Base-by-base conservation (phyloP, 2,888 invertebrate species). In the Cephus runcator region DNA sequence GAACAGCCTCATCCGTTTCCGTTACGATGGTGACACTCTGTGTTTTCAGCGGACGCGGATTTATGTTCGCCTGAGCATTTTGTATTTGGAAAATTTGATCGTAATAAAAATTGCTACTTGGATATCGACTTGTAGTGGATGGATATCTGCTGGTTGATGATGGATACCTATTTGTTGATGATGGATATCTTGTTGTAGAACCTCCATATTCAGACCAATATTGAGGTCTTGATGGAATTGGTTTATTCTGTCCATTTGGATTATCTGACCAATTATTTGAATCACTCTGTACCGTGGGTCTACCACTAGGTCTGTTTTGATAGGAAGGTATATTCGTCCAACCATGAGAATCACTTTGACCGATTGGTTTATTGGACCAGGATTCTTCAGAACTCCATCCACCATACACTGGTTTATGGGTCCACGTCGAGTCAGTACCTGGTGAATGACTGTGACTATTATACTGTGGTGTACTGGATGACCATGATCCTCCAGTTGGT, bases 1-100 rank as follows among this genome's bases (percentile, higher is more conserved):
- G 78, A 36, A 76, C 76, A 3, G 80, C 73, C n/a, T 80, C 80
- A 33, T 78, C 9, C 1, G 76, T 40, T 15, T 85, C 83, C 4
- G 81, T 80, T 12, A 83, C 78, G 12, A 83, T 82, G 9, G 82
- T 81, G 12, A 85, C 82, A 15, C 82, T 83, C 73, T 83, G 81
- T 3, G 81, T 34, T 31, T 83, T 85, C 9, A 77, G 23, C 9
- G 84, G 83, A 36, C 79, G 83, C 4, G 81, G 74, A 40, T 75
- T 75, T 15, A 78, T 78, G 34, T 78, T 69, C 12, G 15, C 68
- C 35, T 31, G 56, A n/a, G 75, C 34, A 30, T 78, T 78, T 40
- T 78, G 36, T 33, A 76, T 68, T 75, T 78, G 76, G 15, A 71
- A 75, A 12, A 69, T 75, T 11, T n/a, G 12, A 9, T 79, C 76